These are phyloP conservation scores for Pelmatolapia mariae DNA, from an alignment of 2,113 vertebrate genomes.

Conservation along the genomic window DNA sequence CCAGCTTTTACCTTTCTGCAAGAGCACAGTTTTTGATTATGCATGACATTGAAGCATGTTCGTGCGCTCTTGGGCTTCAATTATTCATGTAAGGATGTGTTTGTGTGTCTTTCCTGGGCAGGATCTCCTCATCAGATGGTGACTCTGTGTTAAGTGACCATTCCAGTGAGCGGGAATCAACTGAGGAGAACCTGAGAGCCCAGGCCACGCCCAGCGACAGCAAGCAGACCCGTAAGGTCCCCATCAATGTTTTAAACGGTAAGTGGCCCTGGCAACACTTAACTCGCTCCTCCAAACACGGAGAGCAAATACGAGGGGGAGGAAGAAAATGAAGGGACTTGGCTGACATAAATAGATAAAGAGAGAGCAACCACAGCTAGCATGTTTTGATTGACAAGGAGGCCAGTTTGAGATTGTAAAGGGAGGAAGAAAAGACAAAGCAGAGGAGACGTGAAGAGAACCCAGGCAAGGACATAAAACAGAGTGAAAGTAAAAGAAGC, in stretches of 20 bases:
- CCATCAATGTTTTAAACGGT: slow-evolving; percentile 77
- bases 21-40: slow-evolving; percentile 7
- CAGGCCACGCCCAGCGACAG: slow-evolving; percentile 65
- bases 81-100: slow-evolving; percentile 41
- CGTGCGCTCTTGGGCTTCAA: not conserved
- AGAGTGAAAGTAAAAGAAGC: not conserved
- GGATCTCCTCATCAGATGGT: slow-evolving; percentile 88
- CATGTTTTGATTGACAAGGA: not conserved
- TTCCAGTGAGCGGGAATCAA: slow-evolving; percentile 81
- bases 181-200: slow-evolving; percentile 76
- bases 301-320: not conserved
- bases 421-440: not conserved
- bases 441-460: not conserved
- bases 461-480: not conserved
- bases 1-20: not conserved
- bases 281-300: not conserved
- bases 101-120: slow-evolving; percentile 41
- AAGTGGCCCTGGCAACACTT: slow-evolving; percentile 58
- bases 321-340: not conserved
- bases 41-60: not conserved
- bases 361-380: not conserved
- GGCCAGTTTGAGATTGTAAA: not conserved
- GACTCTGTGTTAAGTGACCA: slow-evolving; percentile 88
- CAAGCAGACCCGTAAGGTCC: slow-evolving; percentile 75
- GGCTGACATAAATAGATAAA: slow-evolving; percentile 15